A percentile compares a stretch with the other conserved stretches of the same genome.
These are phyloP conservation scores for Orbicella faveolata DNA, from an alignment of 64 coral and sea anemone species.

Conservation along the genomic window DNA sequence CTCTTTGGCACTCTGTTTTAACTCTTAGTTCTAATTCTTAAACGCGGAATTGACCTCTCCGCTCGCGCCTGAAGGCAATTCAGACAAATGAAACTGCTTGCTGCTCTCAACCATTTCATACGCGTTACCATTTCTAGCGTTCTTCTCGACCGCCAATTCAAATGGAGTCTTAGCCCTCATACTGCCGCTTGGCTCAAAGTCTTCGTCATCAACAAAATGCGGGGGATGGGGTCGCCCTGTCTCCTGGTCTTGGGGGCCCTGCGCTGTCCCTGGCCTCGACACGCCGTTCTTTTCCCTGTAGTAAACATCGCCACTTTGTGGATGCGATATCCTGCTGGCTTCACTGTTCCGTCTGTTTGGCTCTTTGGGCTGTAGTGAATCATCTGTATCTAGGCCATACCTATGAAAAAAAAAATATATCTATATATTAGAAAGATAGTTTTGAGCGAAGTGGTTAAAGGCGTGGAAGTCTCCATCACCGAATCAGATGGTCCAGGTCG, in stretches of 20 bases:
- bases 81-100: neutral
- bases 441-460: no score
- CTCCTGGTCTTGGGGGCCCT: neutral
- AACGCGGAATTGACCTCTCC: neutral
- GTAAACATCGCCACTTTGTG: constrained; percentile 47
- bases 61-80: neutral
- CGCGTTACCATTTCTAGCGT: neutral
- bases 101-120: neutral
- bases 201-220: neutral
- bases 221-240: neutral
- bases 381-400: constrained; percentile 19
- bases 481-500: no score
- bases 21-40: neutral
- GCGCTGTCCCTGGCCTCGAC: neutral
- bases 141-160: constrained; percentile 17
- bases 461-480: no score
- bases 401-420: neutral
- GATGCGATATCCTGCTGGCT: constrained; percentile 39
- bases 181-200: neutral
- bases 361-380: neutral
- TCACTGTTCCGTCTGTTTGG: neutral
- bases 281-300: constrained; percentile 54
- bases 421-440: no score
- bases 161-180: neutral
- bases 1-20: neutral